phyloP scores from a whole-genome alignment of 2,113 vertebrate genomes.

The Pollimyrus isidori region DNA sequence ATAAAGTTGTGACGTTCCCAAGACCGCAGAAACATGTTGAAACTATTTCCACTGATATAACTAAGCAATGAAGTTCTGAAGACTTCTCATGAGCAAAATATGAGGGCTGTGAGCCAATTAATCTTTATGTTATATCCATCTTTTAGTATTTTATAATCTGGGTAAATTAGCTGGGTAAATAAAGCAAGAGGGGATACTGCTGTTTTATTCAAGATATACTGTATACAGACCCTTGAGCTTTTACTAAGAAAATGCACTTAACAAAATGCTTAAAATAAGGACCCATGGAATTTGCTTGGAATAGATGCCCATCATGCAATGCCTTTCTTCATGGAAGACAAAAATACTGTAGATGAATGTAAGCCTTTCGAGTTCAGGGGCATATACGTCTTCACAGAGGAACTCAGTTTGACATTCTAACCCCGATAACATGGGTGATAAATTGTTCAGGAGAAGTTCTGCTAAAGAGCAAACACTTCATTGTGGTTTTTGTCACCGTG shows the following conservation, averaged over 20 bases:
- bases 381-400: not conserved
- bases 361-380: not conserved
- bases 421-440: not conserved
- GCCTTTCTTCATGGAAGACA: not conserved
- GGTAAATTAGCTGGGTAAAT: not conserved
- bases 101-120: not conserved
- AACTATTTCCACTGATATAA: not conserved
- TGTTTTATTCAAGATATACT: not conserved
- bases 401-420: not conserved
- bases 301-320: not conserved
- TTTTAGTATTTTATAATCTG: not conserved
- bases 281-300: not conserved
- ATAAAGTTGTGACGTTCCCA: not conserved
- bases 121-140: not conserved
- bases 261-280: not conserved
- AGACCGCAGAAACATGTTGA: not conserved
- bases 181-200: not conserved
- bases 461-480: not conserved
- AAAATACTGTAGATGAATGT: not conserved
- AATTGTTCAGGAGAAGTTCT: not conserved
- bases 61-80: not conserved
- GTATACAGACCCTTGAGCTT: not conserved
- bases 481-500: not conserved
- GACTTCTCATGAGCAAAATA: not conserved
- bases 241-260: not conserved